Conservation (phyloP, 2,113 vertebrate species). For the Hippocampus mohnikei region DNA sequence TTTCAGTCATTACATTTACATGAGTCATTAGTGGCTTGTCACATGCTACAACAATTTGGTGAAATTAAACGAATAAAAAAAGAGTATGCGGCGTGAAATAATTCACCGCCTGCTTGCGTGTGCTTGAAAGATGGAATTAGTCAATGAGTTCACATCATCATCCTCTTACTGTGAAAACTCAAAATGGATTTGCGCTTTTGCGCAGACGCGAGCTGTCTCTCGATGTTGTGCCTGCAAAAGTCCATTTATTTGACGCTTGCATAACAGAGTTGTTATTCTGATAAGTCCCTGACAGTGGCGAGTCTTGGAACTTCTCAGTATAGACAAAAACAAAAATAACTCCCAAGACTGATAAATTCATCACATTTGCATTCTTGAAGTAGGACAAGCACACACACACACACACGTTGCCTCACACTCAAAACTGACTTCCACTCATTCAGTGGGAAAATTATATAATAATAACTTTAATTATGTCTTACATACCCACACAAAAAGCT, state of each 20-base stretch:
- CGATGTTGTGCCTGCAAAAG: constrained; percentile 5
- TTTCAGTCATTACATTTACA: constrained; percentile 44
- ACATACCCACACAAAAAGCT: background rate
- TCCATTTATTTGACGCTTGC: constrained; percentile 11
- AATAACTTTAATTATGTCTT: background rate
- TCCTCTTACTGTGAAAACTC: background rate
- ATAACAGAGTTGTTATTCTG: constrained; percentile 6
- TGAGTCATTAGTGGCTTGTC: constrained; percentile 43
- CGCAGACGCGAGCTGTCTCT: background rate
- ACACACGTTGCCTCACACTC: background rate
- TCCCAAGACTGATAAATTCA: constrained; percentile 28
- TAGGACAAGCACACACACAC: background rate
- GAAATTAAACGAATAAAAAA: constrained; percentile 28
- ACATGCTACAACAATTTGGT: constrained; percentile 26
- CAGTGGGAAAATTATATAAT: background rate
- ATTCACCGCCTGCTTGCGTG: constrained; percentile 9
- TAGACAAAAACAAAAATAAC: constrained; percentile 22
- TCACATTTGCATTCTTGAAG: constrained; percentile 5
- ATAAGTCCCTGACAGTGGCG: constrained; percentile 2
- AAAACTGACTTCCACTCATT: background rate
- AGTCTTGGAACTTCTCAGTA: constrained; percentile 10
- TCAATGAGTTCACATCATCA: constrained; percentile 14
- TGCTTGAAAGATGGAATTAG: constrained; percentile 24
- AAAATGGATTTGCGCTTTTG: constrained; percentile 10
- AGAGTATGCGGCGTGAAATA: constrained; percentile 18